Evolutionary conservation across 2,113 vertebrate species (phyloP).

Genomic region (Centropus unirufus): DNA sequence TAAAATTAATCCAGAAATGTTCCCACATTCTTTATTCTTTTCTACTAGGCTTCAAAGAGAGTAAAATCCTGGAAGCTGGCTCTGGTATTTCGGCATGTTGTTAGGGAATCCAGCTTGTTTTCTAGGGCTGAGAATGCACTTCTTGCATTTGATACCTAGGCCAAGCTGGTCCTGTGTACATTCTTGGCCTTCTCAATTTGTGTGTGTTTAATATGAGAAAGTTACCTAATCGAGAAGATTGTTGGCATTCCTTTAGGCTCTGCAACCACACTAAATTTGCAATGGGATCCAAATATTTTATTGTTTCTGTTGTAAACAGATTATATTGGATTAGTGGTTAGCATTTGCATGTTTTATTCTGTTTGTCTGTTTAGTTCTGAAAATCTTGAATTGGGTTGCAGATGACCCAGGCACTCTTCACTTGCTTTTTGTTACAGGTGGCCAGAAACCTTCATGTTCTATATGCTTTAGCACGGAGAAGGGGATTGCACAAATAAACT

Average conservation of each 20-base stretch:
- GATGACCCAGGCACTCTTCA: neutral
- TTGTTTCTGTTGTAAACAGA: conserved; percentile 49
- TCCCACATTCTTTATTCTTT: conserved; percentile 33
- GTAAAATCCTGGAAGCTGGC: neutral
- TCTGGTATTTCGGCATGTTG: neutral
- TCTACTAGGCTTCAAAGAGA: conserved; percentile 33
- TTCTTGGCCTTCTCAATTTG: neutral
- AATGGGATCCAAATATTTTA: neutral
- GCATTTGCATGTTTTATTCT: neutral
- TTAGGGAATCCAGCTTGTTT: conserved; percentile 1
- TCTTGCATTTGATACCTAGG: neutral
- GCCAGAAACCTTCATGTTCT: neutral
- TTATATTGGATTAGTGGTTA: conserved; percentile 23
- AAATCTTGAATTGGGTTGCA: neutral
- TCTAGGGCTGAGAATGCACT: neutral
- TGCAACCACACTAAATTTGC: neutral
- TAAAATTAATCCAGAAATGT: conserved; percentile 5
- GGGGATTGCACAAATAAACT: neutral
- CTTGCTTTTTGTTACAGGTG: neutral
- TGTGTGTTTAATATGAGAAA: neutral
- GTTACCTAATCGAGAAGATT: neutral
- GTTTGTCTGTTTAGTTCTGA: neutral
- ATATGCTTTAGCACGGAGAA: neutral
- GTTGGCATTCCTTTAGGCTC: neutral
- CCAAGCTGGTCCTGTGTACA: neutral